These are phyloP conservation scores for Hippocampus zosterae DNA, from an alignment of 2,113 vertebrate genomes.

Conservation along the genomic window DNA sequence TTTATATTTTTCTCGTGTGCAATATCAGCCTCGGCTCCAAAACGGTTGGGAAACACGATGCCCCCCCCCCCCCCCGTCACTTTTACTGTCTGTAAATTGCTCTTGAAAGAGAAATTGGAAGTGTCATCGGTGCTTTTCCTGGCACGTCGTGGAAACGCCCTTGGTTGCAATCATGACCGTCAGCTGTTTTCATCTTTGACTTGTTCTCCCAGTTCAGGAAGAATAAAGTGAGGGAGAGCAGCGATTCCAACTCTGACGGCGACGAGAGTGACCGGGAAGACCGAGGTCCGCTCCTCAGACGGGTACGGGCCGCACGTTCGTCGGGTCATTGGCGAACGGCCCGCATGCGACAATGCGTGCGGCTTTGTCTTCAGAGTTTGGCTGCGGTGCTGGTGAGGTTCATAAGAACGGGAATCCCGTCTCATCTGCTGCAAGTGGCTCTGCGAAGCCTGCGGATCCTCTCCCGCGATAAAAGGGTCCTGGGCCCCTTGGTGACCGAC, in stretches of 20 bases:
- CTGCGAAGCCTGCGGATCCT: constrained; percentile 66
- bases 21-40: too few relatives aligned
- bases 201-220: constrained; percentile 62
- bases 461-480: constrained; percentile 64
- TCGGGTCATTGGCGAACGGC: too few relatives aligned
- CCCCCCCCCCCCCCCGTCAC: too few relatives aligned
- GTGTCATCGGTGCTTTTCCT: neutral
- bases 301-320: constrained; percentile 44
- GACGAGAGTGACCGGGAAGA: constrained; percentile 59
- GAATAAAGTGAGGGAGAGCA: constrained; percentile 63
- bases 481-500: constrained; percentile 64
- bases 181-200: neutral
- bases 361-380: constrained; percentile 50
- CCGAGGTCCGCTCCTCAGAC: constrained; percentile 61
- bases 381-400: constrained; percentile 59
- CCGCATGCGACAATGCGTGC: neutral
- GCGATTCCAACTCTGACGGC: constrained; percentile 62
- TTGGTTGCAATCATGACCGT: neutral
- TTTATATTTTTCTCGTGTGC: too few relatives aligned
- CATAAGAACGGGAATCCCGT: constrained; percentile 42
- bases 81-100: too few relatives aligned
- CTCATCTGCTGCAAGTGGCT: constrained; percentile 42
- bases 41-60: too few relatives aligned
- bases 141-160: neutral
- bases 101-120: too few relatives aligned